Conservation (phyloP, 2,113 vertebrate genomes). For the Lanius collurio region DNA sequence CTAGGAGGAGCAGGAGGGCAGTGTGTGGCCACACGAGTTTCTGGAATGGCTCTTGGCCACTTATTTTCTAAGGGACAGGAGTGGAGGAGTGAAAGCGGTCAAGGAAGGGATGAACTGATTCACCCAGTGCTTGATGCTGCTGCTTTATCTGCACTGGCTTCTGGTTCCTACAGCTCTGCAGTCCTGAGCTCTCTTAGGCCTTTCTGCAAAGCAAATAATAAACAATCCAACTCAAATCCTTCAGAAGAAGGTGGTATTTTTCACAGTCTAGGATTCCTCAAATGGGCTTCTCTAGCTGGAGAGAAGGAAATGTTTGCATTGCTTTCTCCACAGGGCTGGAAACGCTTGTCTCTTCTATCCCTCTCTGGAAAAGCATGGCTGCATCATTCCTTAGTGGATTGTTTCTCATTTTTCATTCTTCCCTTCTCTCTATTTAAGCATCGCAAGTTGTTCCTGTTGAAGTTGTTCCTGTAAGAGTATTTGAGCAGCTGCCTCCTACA, state of each 20-base stretch:
- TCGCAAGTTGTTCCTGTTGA: neutral
- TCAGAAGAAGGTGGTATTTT: neutral
- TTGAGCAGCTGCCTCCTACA: neutral
- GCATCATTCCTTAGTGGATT: neutral
- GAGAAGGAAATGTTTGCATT: neutral
- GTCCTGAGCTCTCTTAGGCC: neutral
- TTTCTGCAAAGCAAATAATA: neutral
- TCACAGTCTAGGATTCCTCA: neutral
- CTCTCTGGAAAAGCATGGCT: neutral
- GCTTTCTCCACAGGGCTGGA: neutral
- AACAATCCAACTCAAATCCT: neutral
- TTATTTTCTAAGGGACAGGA: neutral
- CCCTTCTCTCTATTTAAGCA: neutral
- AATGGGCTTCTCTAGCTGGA: neutral
- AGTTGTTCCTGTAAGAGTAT: neutral
- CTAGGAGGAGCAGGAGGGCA: conserved; percentile 53
- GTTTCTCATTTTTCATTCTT: neutral
- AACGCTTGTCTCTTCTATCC: neutral
- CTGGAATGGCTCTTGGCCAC: neutral
- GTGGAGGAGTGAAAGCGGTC: rapidly evolving
- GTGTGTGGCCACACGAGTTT: neutral
- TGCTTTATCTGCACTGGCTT: neutral
- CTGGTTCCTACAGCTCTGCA: neutral
- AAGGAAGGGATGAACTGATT: neutral
- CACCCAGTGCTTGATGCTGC: neutral